phyloP scores from a whole-genome alignment of 2,888 invertebrate genomes.

The Ametastegia equiseti region DNA sequence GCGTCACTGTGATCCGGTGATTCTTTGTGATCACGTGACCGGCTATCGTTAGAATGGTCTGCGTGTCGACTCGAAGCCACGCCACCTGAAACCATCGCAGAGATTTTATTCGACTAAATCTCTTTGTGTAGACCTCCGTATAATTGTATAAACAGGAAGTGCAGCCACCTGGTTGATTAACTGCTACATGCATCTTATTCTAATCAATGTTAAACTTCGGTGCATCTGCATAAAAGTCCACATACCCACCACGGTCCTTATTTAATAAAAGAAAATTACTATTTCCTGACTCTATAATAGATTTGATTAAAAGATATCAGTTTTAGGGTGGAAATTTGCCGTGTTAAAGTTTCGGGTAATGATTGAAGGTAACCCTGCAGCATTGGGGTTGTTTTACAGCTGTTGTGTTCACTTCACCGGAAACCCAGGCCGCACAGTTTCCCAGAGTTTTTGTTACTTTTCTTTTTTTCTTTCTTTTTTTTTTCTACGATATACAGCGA shows the following conservation, averaged over 20 bases:
- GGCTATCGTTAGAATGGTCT: conserved; percentile 77
- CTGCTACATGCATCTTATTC: conserved; percentile 34
- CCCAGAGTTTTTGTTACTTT: conserved; percentile 12
- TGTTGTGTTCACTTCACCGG: conserved; percentile 12
- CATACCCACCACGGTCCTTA: background rate
- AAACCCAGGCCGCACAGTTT: background rate
- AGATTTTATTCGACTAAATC: conserved; percentile 45
- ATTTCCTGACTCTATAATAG: background rate
- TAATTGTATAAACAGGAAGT: conserved; percentile 44
- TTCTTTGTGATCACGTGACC: conserved; percentile 77
- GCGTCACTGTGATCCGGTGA: conserved; percentile 76
- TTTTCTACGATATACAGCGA: background rate
- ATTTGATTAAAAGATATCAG: conserved; percentile 4
- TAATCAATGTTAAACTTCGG: conserved; percentile 9
- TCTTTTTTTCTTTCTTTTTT: background rate
- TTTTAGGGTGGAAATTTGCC: background rate
- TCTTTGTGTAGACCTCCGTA: conserved; percentile 43
- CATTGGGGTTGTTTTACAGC: conserved; percentile 19
- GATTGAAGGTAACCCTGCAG: conserved; percentile 1
- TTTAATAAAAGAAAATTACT: background rate
- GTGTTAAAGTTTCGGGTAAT: background rate
- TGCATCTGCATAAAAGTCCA: conserved; percentile 1
- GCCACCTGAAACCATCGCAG: conserved; percentile 72
- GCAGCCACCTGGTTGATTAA: conserved; percentile 44
- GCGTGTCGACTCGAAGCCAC: conserved; percentile 77